These are phyloP conservation scores for Gorsachius goisagi DNA, from an alignment of 2,113 vertebrate genomes.

Conservation along the genomic window DNA sequence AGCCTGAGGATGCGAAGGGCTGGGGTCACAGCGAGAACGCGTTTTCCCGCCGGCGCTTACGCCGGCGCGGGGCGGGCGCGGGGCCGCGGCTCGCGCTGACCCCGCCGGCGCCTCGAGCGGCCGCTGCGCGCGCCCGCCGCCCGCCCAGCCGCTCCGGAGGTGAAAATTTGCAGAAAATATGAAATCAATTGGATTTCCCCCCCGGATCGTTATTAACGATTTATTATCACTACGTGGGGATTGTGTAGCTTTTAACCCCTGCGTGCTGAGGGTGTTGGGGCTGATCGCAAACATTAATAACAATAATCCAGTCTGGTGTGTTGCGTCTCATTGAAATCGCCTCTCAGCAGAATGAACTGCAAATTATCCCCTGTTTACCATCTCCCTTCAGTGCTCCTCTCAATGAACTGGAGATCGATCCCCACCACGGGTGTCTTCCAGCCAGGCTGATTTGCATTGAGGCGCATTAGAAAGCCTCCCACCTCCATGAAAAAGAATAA, in stretches of 20 bases:
- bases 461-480: slow-evolving; percentile 32
- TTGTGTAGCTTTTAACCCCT: slow-evolving; percentile 43
- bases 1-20: not conserved
- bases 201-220: not conserved
- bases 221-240: not conserved
- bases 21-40: not conserved
- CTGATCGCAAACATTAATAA: slow-evolving; percentile 36
- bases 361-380: slow-evolving; percentile 88
- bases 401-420: slow-evolving; percentile 87
- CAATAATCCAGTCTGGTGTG: slow-evolving; percentile 7
- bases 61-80: not conserved
- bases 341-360: slow-evolving; percentile 82
- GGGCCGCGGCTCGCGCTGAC: not conserved
- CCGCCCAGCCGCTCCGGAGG: not conserved
- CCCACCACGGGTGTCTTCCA: slow-evolving; percentile 63
- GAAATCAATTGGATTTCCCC: not conserved
- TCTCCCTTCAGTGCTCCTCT: slow-evolving; percentile 86
- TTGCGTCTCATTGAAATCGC: slow-evolving; percentile 81
- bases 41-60: not conserved
- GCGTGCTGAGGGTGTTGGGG: slow-evolving; percentile 59
- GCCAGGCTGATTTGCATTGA: slow-evolving; percentile 49
- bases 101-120: not conserved
- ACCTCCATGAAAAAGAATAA: slow-evolving; percentile 45
- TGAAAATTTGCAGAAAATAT: not conserved
- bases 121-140: not conserved